Base-by-base conservation (phyloP, 2,113 vertebrate genomes). In the Climacteris rufus region DNA sequence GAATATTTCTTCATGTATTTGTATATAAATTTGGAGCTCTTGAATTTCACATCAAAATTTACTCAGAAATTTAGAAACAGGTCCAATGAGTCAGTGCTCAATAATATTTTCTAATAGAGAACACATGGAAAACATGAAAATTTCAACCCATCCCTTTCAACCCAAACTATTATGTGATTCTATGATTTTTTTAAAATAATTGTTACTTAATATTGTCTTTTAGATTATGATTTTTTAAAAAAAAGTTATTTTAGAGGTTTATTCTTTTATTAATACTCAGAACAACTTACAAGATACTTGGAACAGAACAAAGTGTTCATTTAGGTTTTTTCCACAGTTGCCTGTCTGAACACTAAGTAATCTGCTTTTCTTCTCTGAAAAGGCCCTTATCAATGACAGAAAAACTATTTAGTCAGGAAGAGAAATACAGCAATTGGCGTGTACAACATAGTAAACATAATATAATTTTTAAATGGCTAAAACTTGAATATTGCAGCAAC, bases 391-490 rank as follows among this genome's bases (percentile, higher is more conserved):
- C 19, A 47, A 5, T 59, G 60, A 31, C 71, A 92, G 57, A 83
- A 66, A 56, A 86, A 42, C 10, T 40, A 2, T 65, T 82, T 65
- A 66, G 57, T 44, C 22, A 30, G 69, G 39, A 83, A 40, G 15
- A 84, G 47, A 89, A 94, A 39, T n/a, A 39, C 45, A 59, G 53
- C 31, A 78, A 64, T 44, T 27, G 33, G 5, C 69, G 57, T 52
- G 35, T 93, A 83, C 87, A 77, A 49, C 49, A 28, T 18, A 47
- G 50, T 84, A 93, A 86, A 82, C 37, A 31, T 39, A 57, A 54
- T 94, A 82, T 83, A 72, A 59, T 83, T 94, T 75, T 47, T 89
- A 87, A 94, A 75, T 83, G 28, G 42, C 60, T 93, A 53, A 74
- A 90, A 35, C 7, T 50, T 95, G 33, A 72, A 37, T 74, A 68